Evolutionary conservation across 2,113 vertebrate genomes (phyloP).

Genomic region (Aphyosemion australe): DNA sequence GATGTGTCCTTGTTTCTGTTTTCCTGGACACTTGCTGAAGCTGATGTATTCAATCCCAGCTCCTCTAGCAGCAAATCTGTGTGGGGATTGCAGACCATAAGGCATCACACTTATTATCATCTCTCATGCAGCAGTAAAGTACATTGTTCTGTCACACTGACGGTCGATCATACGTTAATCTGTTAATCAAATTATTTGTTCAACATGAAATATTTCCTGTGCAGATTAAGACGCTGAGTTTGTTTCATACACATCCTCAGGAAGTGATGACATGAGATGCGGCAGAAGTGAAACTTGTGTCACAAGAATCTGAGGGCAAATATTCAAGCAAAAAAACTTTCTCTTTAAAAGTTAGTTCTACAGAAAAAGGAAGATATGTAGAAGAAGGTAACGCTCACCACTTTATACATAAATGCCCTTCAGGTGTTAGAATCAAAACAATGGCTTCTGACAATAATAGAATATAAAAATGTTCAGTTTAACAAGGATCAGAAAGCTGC

Average conservation of each 20-base stretch:
- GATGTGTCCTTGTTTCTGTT: constrained; percentile 9
- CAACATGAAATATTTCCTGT: constrained; percentile 10
- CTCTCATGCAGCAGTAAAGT: neutral
- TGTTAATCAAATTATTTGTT: neutral
- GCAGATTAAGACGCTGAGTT: neutral
- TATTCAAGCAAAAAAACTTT: neutral
- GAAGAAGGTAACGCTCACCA: neutral
- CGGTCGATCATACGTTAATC: neutral
- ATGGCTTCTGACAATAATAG: neutral
- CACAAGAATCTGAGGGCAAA: constrained; percentile 12
- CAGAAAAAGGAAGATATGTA: neutral
- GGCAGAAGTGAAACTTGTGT: constrained; percentile 62
- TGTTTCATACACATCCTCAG: constrained; percentile 39
- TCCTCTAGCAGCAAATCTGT: constrained; percentile 77
- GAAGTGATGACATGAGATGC: constrained; percentile 36
- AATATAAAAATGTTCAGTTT: neutral
- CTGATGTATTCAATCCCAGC: constrained; percentile 51
- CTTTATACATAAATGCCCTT: neutral
- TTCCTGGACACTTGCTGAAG: constrained; percentile 4
- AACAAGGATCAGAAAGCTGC: neutral
- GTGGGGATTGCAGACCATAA: neutral
- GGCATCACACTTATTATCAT: constrained; percentile 10
- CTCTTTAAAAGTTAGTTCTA: neutral
- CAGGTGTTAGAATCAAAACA: neutral
- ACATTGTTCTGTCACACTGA: neutral